phyloP scores from a whole-genome alignment of 2,888 invertebrate species.

The Pandemis cinnamomeana region DNA sequence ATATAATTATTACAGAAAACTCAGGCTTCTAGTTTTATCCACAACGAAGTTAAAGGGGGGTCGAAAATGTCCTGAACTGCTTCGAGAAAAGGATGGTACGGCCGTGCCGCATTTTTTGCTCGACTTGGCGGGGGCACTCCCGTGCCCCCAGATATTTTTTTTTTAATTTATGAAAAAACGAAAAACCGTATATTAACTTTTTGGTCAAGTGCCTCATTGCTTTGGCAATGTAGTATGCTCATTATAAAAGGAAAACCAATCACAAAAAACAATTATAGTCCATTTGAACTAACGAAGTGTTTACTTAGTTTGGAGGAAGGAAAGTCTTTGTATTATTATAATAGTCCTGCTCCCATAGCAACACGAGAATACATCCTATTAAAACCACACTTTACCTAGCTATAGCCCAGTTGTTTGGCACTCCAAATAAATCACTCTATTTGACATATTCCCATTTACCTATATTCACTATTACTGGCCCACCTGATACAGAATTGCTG shows the following conservation, averaged over 20 bases:
- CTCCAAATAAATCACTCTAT: slow-evolving; percentile 54
- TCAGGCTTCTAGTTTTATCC: too few relatives aligned
- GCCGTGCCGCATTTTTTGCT: too few relatives aligned
- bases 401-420: slow-evolving; percentile 35
- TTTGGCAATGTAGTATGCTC: neutral
- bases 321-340: neutral
- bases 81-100: too few relatives aligned
- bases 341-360: neutral
- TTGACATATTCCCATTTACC: slow-evolving; percentile 49
- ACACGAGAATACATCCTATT: neutral
- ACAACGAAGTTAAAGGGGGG: too few relatives aligned
- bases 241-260: neutral
- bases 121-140: too few relatives aligned
- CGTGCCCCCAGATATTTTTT: too few relatives aligned
- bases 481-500: neutral
- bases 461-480: slow-evolving; percentile 46
- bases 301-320: neutral
- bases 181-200: too few relatives aligned
- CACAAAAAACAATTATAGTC: neutral
- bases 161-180: too few relatives aligned
- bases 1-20: too few relatives aligned
- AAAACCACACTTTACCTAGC: slow-evolving; percentile 11
- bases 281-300: neutral
- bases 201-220: neutral
- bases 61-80: too few relatives aligned